Evolutionary conservation across 2,113 vertebrate species (phyloP).

Genomic region (Lepisosteus osseus): DNA sequence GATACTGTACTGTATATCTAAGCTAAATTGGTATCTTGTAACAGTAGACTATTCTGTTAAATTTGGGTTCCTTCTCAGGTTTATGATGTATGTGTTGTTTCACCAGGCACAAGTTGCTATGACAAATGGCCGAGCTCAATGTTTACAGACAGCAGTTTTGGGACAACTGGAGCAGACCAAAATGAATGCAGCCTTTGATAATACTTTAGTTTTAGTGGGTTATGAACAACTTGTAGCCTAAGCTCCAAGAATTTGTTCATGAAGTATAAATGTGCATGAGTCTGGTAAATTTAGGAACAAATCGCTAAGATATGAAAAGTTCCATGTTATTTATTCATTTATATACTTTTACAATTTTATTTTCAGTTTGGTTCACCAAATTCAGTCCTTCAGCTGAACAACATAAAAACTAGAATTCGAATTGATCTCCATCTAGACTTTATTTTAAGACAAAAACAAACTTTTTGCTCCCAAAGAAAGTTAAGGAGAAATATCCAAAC

Average conservation of each 20-base stretch:
- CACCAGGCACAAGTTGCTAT: neutral
- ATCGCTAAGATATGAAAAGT: neutral
- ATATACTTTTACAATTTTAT: too few relatives aligned
- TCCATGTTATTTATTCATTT: too few relatives aligned
- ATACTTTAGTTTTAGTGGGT: neutral
- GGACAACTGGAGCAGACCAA: neutral
- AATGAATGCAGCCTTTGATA: conserved; percentile 1
- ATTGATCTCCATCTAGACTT: too few relatives aligned
- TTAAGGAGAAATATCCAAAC: too few relatives aligned
- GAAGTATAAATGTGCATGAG: too few relatives aligned
- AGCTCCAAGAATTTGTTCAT: too few relatives aligned
- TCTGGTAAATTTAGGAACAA: too few relatives aligned
- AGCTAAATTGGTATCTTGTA: neutral
- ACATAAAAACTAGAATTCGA: too few relatives aligned
- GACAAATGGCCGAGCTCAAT: neutral
- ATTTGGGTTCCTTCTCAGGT: neutral
- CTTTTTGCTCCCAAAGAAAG: too few relatives aligned
- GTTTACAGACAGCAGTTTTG: neutral
- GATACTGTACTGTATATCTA: neutral
- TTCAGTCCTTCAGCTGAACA: too few relatives aligned
- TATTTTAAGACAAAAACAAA: too few relatives aligned
- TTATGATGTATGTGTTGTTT: neutral
- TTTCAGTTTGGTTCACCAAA: too few relatives aligned
- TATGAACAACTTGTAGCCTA: neutral
- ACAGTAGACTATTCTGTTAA: neutral